Percentiles rank a stretch among this genome's conserved stretches.
phyloP scores from a whole-genome alignment of 2,888 invertebrate genomes.

The Torymus tubicola region DNA sequence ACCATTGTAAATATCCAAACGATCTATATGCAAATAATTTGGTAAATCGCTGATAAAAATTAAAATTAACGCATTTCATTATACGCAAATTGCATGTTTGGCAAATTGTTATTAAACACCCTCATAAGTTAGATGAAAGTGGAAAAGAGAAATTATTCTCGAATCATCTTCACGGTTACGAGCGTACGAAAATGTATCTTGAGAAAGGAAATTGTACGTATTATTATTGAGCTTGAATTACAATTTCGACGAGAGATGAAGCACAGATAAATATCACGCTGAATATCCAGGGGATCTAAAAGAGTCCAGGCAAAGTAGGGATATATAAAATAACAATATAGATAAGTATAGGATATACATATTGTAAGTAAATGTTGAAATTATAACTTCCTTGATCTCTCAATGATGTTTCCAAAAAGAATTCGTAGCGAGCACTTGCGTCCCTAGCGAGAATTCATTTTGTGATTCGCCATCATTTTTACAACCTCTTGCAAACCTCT shows the following conservation, averaged over 20 bases:
- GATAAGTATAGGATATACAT: conserved; percentile 50
- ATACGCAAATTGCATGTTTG: too few species aligned
- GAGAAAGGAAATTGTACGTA: neutral
- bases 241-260: conserved; percentile 29
- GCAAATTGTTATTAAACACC: too few species aligned
- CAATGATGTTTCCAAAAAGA: too few species aligned
- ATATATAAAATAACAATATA: conserved; percentile 39
- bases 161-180: conserved; percentile 1
- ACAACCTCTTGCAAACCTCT: too few species aligned
- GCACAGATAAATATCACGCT: conserved; percentile 24
- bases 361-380: conserved; percentile 54
- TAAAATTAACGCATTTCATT: too few species aligned
- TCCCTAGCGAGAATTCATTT: neutral
- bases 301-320: conserved; percentile 39
- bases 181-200: conserved; percentile 8
- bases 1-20: conserved; percentile 36
- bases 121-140: neutral
- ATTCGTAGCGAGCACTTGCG: too few species aligned
- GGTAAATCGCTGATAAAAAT: too few species aligned
- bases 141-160: neutral
- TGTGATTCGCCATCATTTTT: too few species aligned
- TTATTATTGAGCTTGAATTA: conserved; percentile 3
- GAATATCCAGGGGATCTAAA: conserved; percentile 8
- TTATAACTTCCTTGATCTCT: conserved; percentile 44
- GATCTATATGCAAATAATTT: neutral